A percentile compares a stretch with the other conserved stretches of the same genome.
These are phyloP conservation scores for Syrrhaptes paradoxus DNA, from an alignment of 2,113 vertebrate genomes.

Conservation along the genomic window DNA sequence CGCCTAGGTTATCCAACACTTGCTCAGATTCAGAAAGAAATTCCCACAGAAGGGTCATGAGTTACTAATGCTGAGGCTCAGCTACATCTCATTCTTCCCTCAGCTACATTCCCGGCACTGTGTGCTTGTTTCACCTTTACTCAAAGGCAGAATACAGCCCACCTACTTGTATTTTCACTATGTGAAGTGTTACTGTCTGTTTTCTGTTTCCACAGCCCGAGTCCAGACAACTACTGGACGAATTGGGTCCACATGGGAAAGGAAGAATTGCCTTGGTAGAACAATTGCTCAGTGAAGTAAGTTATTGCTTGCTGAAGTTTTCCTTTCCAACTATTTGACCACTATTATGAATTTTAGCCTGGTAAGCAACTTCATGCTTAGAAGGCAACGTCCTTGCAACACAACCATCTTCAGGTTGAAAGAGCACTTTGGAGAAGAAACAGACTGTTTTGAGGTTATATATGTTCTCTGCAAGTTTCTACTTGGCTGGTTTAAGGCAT, in stretches of 20 bases:
- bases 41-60: background rate
- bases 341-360: background rate
- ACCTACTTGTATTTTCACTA: background rate
- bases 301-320: background rate
- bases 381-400: background rate
- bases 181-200: background rate
- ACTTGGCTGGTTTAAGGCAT: fast-evolving
- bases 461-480: background rate
- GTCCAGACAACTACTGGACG: conserved; percentile 76
- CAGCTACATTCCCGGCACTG: background rate
- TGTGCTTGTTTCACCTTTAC: background rate
- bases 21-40: background rate
- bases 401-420: background rate
- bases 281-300: conserved; percentile 83
- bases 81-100: background rate
- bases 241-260: conserved; percentile 74
- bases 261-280: conserved; percentile 77
- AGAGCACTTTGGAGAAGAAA: background rate
- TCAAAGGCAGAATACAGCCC: background rate
- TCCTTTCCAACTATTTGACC: background rate
- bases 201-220: conserved; percentile 62
- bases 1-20: background rate
- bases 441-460: background rate
- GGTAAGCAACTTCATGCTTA: background rate
- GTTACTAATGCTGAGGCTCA: background rate